These are phyloP conservation scores for Darevskia mixta DNA, from an alignment of 2,797 vertebrate genomes.

Conservation along the genomic window DNA sequence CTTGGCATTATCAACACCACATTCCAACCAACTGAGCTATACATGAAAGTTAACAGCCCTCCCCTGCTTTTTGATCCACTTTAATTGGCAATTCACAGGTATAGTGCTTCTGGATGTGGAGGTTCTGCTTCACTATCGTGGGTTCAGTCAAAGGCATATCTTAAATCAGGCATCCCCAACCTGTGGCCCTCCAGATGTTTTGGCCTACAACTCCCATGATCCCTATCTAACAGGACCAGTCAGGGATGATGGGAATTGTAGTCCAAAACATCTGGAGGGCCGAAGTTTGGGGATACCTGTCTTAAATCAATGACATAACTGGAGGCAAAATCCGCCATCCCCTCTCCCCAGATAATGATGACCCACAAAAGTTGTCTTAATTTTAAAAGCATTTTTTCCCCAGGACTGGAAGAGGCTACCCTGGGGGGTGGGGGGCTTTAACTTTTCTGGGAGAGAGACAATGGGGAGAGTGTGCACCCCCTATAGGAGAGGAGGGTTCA, in stretches of 20 bases:
- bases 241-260: no score
- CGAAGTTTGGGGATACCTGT: no score
- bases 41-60: neutral
- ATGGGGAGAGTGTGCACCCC: neutral
- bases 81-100: neutral
- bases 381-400: neutral
- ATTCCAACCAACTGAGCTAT: no score
- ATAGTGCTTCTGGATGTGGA: neutral
- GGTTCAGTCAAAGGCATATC: neutral
- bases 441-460: neutral
- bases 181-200: no score
- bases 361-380: neutral
- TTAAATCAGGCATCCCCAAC: neutral
- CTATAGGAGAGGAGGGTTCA: neutral
- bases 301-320: neutral
- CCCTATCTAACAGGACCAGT: no score
- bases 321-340: neutral
- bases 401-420: neutral
- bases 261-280: no score
- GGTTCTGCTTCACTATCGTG: neutral
- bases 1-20: no score
- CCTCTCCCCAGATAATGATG: neutral
- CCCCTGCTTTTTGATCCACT: neutral
- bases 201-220: no score
- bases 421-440: neutral